Percentiles rank a stretch among this genome's conserved stretches.
Evolutionary conservation across 1,140 invertebrate genomes (phyloP).

Genomic region (Elymnias hypermnestra): DNA sequence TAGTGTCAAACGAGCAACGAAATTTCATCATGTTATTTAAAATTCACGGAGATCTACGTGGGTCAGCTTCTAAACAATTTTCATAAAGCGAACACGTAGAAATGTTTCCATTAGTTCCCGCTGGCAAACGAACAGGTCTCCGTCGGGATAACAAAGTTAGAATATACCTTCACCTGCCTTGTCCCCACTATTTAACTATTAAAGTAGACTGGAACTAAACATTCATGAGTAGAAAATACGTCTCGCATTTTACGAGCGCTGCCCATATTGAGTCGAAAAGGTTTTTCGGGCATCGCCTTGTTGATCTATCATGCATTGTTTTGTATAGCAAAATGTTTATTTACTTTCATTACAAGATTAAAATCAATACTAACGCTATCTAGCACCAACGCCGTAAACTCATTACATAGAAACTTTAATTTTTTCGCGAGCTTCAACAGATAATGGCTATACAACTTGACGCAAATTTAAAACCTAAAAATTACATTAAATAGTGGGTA

Average conservation of each 20-base stretch:
- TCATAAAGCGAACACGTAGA: conserved; percentile 2
- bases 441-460: too few species aligned
- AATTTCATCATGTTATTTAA: background rate
- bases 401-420: too few species aligned
- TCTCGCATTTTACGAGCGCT: conserved; percentile 55
- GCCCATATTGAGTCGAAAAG: conserved; percentile 53
- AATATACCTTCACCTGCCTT: conserved; percentile 30
- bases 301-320: conserved; percentile 56
- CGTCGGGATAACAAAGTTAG: conserved; percentile 25
- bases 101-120: conserved; percentile 14
- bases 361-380: too few species aligned
- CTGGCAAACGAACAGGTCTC: conserved; percentile 11
- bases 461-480: too few species aligned
- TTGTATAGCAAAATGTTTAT: too few species aligned
- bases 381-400: too few species aligned
- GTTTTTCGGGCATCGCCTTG: conserved; percentile 40
- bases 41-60: background rate
- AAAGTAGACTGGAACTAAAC: conserved; percentile 56
- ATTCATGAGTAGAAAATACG: conserved; percentile 63
- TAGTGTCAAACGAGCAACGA: too few species aligned
- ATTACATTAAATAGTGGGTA: too few species aligned
- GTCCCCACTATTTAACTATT: conserved; percentile 64
- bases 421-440: too few species aligned
- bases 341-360: too few species aligned
- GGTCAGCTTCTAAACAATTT: conserved; percentile 2